Evolutionary conservation across 1,140 invertebrate genomes (phyloP), one percentile per base, ranked within the genome.

Genomic region (Homarus americanus): DNA sequence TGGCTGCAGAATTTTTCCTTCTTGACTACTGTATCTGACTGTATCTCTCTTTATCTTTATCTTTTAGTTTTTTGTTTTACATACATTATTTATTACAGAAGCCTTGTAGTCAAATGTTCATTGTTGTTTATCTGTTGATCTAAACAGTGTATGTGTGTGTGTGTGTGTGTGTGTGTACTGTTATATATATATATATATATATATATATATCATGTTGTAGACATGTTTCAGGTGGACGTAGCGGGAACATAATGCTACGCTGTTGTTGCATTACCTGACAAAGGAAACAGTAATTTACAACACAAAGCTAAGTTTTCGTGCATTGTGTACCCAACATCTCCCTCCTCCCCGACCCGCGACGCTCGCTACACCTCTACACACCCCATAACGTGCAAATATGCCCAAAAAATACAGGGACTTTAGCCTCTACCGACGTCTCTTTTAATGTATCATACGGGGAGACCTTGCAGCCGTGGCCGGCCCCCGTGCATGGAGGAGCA

Each of bases 381-480:
- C 38, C 63, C 83, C 69, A 36, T 76, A 86, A 63, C 73, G 83
- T 32, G 83, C 83, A 86, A 53, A 86, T 41, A 73, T 72, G 49
- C 69, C 83, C 83, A 40, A 76, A 49, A 34, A 17, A n/a, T 28
- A 28, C n/a, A 49, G 72, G 83, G 83, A 86, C 72, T 86, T 75
- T 86, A 34, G 83, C 83, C 83, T 86, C 41, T 86, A 86, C 73
- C 38, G 73, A 32, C 69, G 66, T 49, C n/a, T 20, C 72, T 53
- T 73, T 76, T 53, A 49, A 86, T 53, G 72, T 44, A 53, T 83
- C 32, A 34, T 83, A 83, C 41, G 72, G 69, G 40, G 41, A 76
- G 83, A 86, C 24, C 75, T 80, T 80, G 75, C 86, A 87, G 86
- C 40, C 75, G 28, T 10, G 75, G 73, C 32, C n/a, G n/a, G 44